Evolutionary conservation across 1,140 invertebrate genomes (phyloP).

Genomic region (Cyclina sinensis): DNA sequence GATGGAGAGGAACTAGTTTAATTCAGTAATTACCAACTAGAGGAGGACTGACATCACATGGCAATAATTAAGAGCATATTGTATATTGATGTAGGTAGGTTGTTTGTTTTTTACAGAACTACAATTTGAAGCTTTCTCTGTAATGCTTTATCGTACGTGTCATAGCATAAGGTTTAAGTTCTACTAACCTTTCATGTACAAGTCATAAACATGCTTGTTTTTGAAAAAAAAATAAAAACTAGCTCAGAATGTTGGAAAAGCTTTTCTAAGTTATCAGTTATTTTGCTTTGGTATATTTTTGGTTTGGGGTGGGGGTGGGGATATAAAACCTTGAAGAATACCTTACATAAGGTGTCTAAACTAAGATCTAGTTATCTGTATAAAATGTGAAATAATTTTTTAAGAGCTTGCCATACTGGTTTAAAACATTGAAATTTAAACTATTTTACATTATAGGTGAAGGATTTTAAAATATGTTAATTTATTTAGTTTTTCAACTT

Average conservation of each 20-base stretch:
- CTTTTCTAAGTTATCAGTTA: too few relatives aligned
- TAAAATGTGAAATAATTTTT: background rate
- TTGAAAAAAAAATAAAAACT: too few relatives aligned
- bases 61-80: slow-evolving; percentile 35
- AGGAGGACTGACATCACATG: background rate
- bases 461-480: slow-evolving; percentile 36
- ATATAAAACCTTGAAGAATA: too few relatives aligned
- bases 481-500: slow-evolving; percentile 49
- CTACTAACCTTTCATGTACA: too few relatives aligned
- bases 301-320: too few relatives aligned
- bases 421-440: background rate
- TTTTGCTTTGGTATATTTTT: too few relatives aligned
- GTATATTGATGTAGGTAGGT: background rate
- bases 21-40: background rate
- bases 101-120: background rate
- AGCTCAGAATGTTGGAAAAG: too few relatives aligned
- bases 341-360: too few relatives aligned
- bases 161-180: too few relatives aligned
- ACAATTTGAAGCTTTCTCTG: background rate
- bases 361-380: too few relatives aligned
- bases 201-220: too few relatives aligned
- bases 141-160: too few relatives aligned
- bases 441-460: background rate
- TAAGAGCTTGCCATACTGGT: background rate
- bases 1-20: background rate